These are phyloP conservation scores for Andrena minutula DNA, from an alignment of 2,888 invertebrate species.

Conservation along the genomic window DNA sequence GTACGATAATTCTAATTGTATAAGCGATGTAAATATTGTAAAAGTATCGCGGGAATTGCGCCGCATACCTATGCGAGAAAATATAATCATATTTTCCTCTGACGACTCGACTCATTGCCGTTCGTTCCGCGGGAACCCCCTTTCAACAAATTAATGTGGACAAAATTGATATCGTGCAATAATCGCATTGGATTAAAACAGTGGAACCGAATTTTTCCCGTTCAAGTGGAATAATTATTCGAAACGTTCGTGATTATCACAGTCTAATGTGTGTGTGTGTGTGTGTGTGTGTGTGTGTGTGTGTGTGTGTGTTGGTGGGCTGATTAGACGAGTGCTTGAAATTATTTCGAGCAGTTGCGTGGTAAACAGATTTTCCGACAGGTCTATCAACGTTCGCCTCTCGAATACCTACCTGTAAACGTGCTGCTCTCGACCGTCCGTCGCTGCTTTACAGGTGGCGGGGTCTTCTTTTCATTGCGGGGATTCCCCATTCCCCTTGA, in stretches of 20 bases:
- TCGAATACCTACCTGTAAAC: conserved; percentile 19
- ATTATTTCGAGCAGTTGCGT: conserved; percentile 7
- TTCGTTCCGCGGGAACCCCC: conserved; percentile 3
- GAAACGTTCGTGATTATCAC: not conserved
- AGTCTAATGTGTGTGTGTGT: no score
- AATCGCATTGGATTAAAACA: conserved; percentile 32
- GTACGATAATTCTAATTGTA: conserved; percentile 60
- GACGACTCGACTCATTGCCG: conserved; percentile 60
- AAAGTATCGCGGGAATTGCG: conserved; percentile 73
- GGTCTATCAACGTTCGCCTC: conserved; percentile 6
- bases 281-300: no score
- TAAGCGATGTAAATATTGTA: conserved; percentile 82
- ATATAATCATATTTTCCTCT: conserved; percentile 83
- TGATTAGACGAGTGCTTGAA: not conserved
- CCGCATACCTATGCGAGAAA: conserved; percentile 76
- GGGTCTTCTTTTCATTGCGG: conserved; percentile 30
- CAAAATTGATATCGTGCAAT: not conserved
- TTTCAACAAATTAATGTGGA: not conserved
- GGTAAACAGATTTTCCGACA: not conserved
- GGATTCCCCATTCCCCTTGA: conserved; percentile 42
- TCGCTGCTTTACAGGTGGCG: conserved; percentile 4
- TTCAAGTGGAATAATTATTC: not conserved
- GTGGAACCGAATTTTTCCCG: conserved; percentile 10
- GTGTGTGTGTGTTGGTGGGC: no score
- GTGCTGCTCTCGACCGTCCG: conserved; percentile 14